phyloP scores from a whole-genome alignment of 2,888 invertebrate species.

The Abrostola tripartita region DNA sequence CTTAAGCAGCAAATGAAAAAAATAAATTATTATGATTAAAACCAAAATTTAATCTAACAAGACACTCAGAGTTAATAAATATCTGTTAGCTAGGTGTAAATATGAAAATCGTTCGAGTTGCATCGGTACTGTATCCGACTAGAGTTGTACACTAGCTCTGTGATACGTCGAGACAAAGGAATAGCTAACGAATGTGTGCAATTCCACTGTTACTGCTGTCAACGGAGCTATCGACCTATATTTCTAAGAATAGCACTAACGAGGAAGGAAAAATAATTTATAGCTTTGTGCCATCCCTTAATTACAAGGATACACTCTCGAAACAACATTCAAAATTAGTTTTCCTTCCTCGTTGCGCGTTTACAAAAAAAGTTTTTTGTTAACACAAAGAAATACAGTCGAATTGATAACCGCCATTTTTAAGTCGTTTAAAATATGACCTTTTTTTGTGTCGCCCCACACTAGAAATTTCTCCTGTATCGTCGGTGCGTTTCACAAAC shows the following conservation, averaged over 20 bases:
- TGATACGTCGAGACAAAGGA: conserved; percentile 64
- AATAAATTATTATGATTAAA: no score
- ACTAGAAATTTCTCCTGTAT: no score
- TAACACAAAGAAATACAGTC: no score
- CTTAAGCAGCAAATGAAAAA: no score
- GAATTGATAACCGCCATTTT: no score
- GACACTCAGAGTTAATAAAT: no score
- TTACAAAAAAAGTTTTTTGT: no score
- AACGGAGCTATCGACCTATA: conserved; percentile 59
- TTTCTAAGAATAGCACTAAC: conserved; percentile 45
- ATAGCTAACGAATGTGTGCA: conserved; percentile 72
- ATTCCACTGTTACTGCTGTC: conserved; percentile 53
- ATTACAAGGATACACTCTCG: background rate
- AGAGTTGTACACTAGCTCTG: conserved; percentile 11
- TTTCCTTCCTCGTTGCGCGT: no score
- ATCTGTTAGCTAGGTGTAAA: background rate
- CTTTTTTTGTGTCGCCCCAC: no score
- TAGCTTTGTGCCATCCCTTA: conserved; percentile 10
- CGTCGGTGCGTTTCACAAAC: no score
- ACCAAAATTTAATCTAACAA: no score
- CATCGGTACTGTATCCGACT: background rate
- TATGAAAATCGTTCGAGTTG: background rate
- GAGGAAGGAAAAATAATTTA: conserved; percentile 22
- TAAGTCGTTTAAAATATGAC: no score
- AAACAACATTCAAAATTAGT: background rate